These are phyloP conservation scores for Papilio aristodemus DNA, from an alignment of 1,140 invertebrate species.

Conservation along the genomic window DNA sequence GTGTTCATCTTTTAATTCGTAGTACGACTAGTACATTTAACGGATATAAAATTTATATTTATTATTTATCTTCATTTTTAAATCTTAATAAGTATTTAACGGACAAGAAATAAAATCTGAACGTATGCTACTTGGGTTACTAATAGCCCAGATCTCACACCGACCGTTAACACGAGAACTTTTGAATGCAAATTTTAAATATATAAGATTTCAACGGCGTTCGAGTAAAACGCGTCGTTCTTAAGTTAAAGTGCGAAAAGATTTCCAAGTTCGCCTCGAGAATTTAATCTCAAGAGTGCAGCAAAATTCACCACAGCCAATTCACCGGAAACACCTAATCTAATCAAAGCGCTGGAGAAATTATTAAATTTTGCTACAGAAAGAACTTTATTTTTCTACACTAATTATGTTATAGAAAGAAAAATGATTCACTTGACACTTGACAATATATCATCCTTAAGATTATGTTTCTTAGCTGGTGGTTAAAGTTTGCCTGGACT, in stretches of 20 bases:
- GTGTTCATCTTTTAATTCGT: no score
- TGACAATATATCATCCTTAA: not conserved
- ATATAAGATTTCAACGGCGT: not conserved
- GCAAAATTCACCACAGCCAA: conserved; percentile 32
- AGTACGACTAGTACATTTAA: no score
- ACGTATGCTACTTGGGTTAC: no score
- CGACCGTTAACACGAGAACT: no score
- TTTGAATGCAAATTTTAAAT: no score
- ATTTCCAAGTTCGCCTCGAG: conserved; percentile 14
- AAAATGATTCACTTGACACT: conserved; percentile 5
- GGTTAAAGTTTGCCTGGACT: no score
- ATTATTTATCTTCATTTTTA: no score
- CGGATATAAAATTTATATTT: no score
- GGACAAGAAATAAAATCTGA: no score
- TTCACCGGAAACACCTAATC: conserved; percentile 31
- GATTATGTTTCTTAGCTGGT: no score
- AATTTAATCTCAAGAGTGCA: conserved; percentile 31
- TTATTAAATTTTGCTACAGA: conserved; percentile 20
- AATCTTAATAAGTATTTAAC: no score
- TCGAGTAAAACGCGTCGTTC: conserved; percentile 24
- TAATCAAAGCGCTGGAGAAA: conserved; percentile 21
- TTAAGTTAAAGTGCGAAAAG: conserved; percentile 24
- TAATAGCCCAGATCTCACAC: no score
- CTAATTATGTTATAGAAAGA: not conserved
- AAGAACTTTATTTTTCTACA: conserved; percentile 21